These are phyloP conservation scores for Acleris literana DNA, from an alignment of 2,888 invertebrate species.

Conservation along the genomic window DNA sequence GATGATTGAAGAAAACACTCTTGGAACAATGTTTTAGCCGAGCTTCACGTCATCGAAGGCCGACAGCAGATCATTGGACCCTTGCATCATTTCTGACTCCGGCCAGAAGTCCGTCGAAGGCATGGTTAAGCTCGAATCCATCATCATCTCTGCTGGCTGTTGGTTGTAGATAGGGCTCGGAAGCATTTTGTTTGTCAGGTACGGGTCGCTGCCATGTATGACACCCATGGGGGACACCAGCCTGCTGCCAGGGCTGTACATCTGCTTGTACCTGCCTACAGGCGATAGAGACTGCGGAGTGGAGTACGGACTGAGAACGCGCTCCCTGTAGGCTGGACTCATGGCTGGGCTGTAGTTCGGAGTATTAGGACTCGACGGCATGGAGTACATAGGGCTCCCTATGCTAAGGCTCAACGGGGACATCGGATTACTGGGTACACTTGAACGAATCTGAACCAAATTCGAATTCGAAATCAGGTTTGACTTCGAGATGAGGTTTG, in stretches of 20 bases:
- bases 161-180: constrained; percentile 64
- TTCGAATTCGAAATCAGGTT: constrained; percentile 23
- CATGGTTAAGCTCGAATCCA: constrained; percentile 60
- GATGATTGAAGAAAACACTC: constrained; percentile 58
- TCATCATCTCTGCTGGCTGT: constrained; percentile 58
- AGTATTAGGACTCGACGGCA: constrained; percentile 67
- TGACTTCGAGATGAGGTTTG: constrained; percentile 14
- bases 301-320: constrained; percentile 67
- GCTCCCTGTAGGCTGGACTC: constrained; percentile 67
- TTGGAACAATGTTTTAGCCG: constrained; percentile 46
- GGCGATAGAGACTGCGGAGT: constrained; percentile 73
- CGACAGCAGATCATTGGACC: constrained; percentile 64
- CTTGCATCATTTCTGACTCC: constrained; percentile 68
- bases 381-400: constrained; percentile 66
- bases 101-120: constrained; percentile 67
- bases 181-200: constrained; percentile 72
- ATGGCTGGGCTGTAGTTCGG: constrained; percentile 66
- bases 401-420: constrained; percentile 70
- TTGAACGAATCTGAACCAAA: constrained; percentile 11
- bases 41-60: constrained; percentile 76
- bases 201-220: constrained; percentile 70
- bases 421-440: constrained; percentile 53
- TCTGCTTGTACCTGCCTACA: constrained; percentile 60
- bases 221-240: constrained; percentile 60
- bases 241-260: constrained; percentile 62